Evolutionary conservation across 1,140 invertebrate species (phyloP), one percentile per base, ranked within the genome.

Genomic region (Hetaerina americana): DNA sequence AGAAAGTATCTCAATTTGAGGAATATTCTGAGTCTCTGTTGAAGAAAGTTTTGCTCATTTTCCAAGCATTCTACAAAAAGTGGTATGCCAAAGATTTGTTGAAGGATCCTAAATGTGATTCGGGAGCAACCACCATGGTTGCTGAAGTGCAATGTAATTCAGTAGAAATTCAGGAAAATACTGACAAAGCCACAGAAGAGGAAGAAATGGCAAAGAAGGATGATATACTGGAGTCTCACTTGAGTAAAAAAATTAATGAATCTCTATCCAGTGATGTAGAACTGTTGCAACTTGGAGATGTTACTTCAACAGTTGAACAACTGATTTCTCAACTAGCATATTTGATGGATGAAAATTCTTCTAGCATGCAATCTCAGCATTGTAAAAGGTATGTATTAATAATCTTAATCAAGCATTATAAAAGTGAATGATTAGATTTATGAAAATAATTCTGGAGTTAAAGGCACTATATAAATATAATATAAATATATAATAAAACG

Each of bases 1-100:
- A n/a, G n/a, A n/a, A n/a, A 57, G 15, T 18, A 18, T 5, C 40
- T 5, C 40, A 77, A 66, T 81, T 83, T 72, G 72, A 82, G 28
- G 75, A 73, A 18, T 76, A 82, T 75, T 76, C 87, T 5, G 84
- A 89, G 77, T 81, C 83, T 72, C 78, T 89, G 68, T 77, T 87
- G 0, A 85, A 86, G 69, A 83, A 80, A 40, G 83, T 90, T 76
- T 79, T 92, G 0, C 73, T 90, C 6, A 80, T 84, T 0, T 83
- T 92, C 71, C 89, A 92, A 77, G 86, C 87, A 67, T 80, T 91
- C 49, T 89, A 87, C 75, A 92, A 92, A 78, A 86, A 87, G 73
- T 85, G 87, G 80, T 75, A 80, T 71, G 68, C 29, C 0, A 27
- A 76, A n/a, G 22, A 57, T 18, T 10, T 18, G 10, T 5, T 2